Conservation (phyloP, 1,140 invertebrate genomes). For the Magallana gigas region DNA sequence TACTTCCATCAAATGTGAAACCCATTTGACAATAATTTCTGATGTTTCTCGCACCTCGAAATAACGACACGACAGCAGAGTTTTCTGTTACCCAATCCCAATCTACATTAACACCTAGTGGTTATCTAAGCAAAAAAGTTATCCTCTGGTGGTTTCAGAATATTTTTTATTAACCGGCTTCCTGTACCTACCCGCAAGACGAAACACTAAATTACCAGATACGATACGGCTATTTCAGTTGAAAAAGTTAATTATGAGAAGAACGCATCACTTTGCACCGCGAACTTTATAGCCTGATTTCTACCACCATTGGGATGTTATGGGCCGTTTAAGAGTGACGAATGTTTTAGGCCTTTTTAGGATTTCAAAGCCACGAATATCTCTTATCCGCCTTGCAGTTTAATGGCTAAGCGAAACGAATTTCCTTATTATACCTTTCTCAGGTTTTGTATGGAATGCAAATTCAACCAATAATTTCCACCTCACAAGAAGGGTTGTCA, state of each 20-base stretch:
- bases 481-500: conserved; percentile 10
- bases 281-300: neutral
- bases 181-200: neutral
- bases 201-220: neutral
- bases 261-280: neutral
- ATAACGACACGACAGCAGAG: neutral
- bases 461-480: conserved; percentile 17
- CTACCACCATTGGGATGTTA: neutral
- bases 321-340: neutral
- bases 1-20: neutral
- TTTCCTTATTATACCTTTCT: conserved; percentile 17
- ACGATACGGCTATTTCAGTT: neutral
- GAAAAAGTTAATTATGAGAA: conserved; percentile 16
- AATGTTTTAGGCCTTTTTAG: conserved; percentile 3
- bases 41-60: neutral
- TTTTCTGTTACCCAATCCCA: conserved; percentile 12
- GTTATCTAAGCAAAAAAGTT: neutral
- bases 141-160: neutral
- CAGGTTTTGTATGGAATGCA: neutral
- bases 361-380: conserved; percentile 8
- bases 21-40: conserved; percentile 14
- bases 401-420: conserved; percentile 7
- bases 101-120: neutral
- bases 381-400: neutral
- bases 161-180: neutral